A percentile compares a stretch with the other conserved stretches of the same genome.
phyloP scores from a whole-genome alignment of 2,888 invertebrate species.

The Drosophila percnosoma region DNA sequence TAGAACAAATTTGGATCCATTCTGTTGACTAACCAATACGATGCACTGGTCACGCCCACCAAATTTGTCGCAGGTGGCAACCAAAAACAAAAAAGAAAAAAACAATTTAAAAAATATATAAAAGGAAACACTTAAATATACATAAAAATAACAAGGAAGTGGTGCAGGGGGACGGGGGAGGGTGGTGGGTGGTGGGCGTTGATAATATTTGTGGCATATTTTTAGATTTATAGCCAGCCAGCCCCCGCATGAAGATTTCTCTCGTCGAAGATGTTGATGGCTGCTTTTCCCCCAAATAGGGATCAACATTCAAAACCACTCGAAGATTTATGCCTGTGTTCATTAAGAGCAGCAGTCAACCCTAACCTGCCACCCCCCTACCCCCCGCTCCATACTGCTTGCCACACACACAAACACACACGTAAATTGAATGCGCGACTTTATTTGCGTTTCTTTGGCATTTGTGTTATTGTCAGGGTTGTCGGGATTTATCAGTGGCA shows the following conservation, averaged over 20 bases:
- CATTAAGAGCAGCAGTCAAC: slow-evolving; percentile 42
- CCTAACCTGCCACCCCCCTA: not conserved
- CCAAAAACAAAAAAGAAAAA: slow-evolving; percentile 12
- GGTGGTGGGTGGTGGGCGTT: slow-evolving; percentile 1
- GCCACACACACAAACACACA: not conserved
- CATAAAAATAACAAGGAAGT: slow-evolving; percentile 73
- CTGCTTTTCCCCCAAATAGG: slow-evolving; percentile 33
- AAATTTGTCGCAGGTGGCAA: slow-evolving; percentile 64
- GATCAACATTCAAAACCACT: slow-evolving; percentile 53
- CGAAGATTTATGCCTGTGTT: slow-evolving; percentile 54
- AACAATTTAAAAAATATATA: not conserved
- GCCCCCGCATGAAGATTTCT: slow-evolving; percentile 44
- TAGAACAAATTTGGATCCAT: slow-evolving; percentile 34
- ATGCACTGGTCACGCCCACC: slow-evolving; percentile 62
- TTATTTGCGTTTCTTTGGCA: slow-evolving; percentile 46
- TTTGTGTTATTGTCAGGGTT: slow-evolving; percentile 33
- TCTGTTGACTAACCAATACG: slow-evolving; percentile 58
- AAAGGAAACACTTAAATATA: slow-evolving; percentile 73
- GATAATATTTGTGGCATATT: slow-evolving; percentile 39
- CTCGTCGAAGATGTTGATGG: slow-evolving; percentile 40
- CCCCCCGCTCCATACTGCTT: too few relatives aligned
- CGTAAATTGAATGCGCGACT: slow-evolving; percentile 48
- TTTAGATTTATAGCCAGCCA: slow-evolving; percentile 44
- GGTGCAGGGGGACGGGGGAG: not conserved
- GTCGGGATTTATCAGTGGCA: slow-evolving; percentile 50